These are phyloP conservation scores for Caenorhabditis brenneri DNA, from an alignment of 1,140 invertebrate genomes.

Conservation along the genomic window DNA sequence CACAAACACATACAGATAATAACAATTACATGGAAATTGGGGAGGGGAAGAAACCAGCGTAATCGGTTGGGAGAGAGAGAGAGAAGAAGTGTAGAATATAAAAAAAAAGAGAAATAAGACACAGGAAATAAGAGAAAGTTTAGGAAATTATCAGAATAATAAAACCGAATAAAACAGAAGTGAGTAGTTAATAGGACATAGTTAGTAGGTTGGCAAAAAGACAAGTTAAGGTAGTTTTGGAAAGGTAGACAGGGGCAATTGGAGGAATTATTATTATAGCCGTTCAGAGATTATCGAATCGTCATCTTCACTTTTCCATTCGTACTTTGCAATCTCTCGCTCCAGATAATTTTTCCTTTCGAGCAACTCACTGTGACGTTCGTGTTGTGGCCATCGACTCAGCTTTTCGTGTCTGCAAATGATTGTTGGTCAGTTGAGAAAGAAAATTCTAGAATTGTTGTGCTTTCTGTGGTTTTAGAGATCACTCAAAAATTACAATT, in stretches of 20 bases:
- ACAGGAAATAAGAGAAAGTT: neutral
- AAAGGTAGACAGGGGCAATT: neutral
- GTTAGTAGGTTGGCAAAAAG: too few relatives aligned
- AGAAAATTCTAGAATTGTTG: neutral
- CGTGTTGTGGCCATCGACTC: neutral
- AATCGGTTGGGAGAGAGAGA: neutral
- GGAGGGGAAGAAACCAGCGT: neutral
- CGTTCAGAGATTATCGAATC: too few relatives aligned
- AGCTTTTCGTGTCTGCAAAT: neutral
- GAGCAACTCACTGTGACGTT: neutral
- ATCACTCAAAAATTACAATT: too few relatives aligned
- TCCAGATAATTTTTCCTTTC: conserved; percentile 16
- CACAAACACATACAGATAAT: neutral
- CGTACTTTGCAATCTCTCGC: neutral
- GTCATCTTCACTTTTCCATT: too few relatives aligned
- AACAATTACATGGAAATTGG: neutral
- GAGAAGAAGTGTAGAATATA: too few relatives aligned
- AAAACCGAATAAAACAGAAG: neutral
- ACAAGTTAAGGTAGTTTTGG: too few relatives aligned
- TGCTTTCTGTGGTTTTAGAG: too few relatives aligned
- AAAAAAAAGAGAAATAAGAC: too few relatives aligned
- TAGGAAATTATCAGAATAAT: neutral
- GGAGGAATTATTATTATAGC: neutral
- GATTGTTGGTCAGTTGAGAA: neutral
- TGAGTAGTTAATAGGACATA: neutral